Evolutionary conservation across 1,140 invertebrate genomes (phyloP).

Genomic region (Schlechtendalia chinensis): DNA sequence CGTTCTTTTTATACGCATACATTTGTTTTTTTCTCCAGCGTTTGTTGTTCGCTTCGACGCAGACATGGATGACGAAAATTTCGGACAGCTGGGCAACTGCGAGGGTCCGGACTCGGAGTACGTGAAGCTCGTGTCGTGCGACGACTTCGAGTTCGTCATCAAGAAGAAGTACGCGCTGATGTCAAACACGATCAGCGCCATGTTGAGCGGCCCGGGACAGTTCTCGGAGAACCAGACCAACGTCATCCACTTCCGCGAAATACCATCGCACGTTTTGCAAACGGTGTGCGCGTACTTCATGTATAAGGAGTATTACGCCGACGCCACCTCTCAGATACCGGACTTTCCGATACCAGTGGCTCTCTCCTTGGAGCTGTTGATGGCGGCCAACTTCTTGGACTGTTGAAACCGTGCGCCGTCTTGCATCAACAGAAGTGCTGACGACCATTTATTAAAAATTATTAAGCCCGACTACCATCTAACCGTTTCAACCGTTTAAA

Average conservation of each 20-base stretch:
- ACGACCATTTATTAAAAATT: no score
- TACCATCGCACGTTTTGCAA: slow-evolving; percentile 97
- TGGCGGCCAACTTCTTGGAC: slow-evolving; percentile 99
- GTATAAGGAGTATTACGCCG: slow-evolving; percentile 98
- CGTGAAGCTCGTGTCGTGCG: slow-evolving; percentile 95
- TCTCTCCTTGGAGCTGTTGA: slow-evolving; percentile 93
- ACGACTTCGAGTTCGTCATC: slow-evolving; percentile 97
- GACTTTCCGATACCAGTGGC: slow-evolving; percentile 97
- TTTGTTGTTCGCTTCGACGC: no score
- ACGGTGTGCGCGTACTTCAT: slow-evolving; percentile 99
- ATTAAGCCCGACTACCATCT: no score
- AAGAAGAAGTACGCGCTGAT: slow-evolving; percentile 96
- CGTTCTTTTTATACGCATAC: no score
- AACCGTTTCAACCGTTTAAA: no score
- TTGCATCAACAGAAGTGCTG: no score
- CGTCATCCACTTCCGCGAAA: slow-evolving; percentile 98
- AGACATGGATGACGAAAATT: no score
- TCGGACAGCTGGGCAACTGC: slow-evolving; percentile 81
- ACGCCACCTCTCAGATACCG: slow-evolving; percentile 98
- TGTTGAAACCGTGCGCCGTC: no score
- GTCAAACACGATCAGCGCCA: slow-evolving; percentile 97
- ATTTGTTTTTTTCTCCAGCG: no score
- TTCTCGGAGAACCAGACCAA: slow-evolving; percentile 99
- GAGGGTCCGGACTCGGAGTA: slow-evolving; percentile 99
- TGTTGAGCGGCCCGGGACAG: slow-evolving; percentile 94